Percentiles rank a stretch among this genome's conserved stretches.
phyloP scores from a whole-genome alignment of 2,113 vertebrate genomes.

The Gambusia affinis region DNA sequence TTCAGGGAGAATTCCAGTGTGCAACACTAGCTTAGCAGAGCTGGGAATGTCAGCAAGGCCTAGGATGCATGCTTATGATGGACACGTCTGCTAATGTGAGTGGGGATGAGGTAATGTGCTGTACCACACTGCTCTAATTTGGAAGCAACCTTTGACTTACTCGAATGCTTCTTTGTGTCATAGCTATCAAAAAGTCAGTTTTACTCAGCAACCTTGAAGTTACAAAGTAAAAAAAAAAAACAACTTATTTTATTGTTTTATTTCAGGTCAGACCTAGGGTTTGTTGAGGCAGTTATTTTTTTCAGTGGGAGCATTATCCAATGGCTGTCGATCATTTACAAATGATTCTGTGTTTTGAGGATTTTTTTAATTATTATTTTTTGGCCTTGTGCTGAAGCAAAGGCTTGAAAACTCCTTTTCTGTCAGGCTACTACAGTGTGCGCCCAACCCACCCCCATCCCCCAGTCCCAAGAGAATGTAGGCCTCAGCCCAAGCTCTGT shows the following conservation, averaged over 20 bases:
- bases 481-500: slow-evolving; percentile 60
- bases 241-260: slow-evolving; percentile 1
- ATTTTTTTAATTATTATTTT: neutral
- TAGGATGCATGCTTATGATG: slow-evolving; percentile 60
- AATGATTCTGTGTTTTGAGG: neutral
- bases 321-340: slow-evolving; percentile 3
- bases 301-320: neutral
- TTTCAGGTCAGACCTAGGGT: neutral
- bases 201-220: slow-evolving; percentile 7
- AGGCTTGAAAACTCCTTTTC: slow-evolving; percentile 49
- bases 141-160: slow-evolving; percentile 50
- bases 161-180: slow-evolving; percentile 57
- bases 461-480: slow-evolving; percentile 60
- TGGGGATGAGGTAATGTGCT: slow-evolving; percentile 68
- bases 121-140: slow-evolving; percentile 63
- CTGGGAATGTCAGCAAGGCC: slow-evolving; percentile 54
- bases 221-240: neutral
- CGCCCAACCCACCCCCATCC: slow-evolving; percentile 25
- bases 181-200: slow-evolving; percentile 19
- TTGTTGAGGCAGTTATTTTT: neutral
- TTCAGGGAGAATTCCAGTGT: slow-evolving; percentile 39
- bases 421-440: slow-evolving; percentile 18
- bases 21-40: slow-evolving; percentile 43
- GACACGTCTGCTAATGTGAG: slow-evolving; percentile 68
- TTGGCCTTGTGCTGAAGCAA: slow-evolving; percentile 14